Conservation (phyloP, 2,113 vertebrate genomes). For the Barbus barbus region DNA sequence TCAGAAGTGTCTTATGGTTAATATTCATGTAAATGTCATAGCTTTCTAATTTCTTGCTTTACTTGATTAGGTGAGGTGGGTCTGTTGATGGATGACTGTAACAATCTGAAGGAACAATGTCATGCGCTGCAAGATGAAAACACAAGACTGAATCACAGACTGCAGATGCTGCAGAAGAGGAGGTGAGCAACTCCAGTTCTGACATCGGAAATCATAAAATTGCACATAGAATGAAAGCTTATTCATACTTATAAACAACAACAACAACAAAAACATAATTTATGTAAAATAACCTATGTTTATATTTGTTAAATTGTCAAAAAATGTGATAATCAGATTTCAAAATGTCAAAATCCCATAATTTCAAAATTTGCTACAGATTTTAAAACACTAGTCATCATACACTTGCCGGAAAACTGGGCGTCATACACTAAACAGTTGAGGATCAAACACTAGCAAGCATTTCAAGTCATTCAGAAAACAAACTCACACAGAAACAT, state of each 20-base stretch:
- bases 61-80: slow-evolving; percentile 77
- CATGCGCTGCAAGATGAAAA: slow-evolving; percentile 83
- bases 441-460: too few species aligned
- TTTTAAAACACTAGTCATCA: too few species aligned
- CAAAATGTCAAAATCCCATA: too few species aligned
- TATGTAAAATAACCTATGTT: too few species aligned
- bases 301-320: too few species aligned
- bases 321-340: too few species aligned
- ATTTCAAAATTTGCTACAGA: too few species aligned
- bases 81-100: slow-evolving; percentile 79
- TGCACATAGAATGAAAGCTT: neutral
- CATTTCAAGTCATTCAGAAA: too few species aligned
- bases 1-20: neutral
- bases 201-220: neutral
- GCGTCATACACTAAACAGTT: too few species aligned
- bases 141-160: slow-evolving; percentile 76
- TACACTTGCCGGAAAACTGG: too few species aligned
- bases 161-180: slow-evolving; percentile 80
- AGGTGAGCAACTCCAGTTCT: slow-evolving; percentile 58
- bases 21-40: neutral
- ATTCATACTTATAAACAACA: neutral
- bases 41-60: neutral
- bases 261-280: too few species aligned
- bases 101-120: slow-evolving; percentile 82
- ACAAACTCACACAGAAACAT: too few species aligned